Conservation (phyloP, 1,140 invertebrate genomes). For the Heterodera schachtii region DNA sequence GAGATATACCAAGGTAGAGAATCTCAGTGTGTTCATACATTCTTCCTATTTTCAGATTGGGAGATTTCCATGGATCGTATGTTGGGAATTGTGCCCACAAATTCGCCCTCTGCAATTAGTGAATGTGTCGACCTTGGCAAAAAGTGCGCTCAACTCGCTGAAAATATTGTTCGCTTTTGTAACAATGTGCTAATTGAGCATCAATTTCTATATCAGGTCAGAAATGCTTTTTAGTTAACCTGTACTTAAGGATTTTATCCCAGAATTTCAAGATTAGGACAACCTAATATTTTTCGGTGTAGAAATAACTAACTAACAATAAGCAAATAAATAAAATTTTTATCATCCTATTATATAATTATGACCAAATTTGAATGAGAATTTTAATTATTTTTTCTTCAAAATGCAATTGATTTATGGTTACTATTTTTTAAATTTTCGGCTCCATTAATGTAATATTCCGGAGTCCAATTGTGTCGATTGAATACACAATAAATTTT, state of each 20-base stretch:
- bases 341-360: no score
- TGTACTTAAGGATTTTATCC: no score
- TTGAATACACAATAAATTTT: background rate
- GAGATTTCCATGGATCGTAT: slow-evolving; percentile 33
- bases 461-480: no score
- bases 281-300: no score
- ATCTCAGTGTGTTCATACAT: background rate
- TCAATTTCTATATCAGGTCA: slow-evolving; percentile 43
- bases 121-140: slow-evolving; percentile 39
- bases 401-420: no score
- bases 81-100: slow-evolving; percentile 11
- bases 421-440: no score
- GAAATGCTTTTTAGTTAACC: background rate
- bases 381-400: no score
- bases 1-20: slow-evolving; percentile 40
- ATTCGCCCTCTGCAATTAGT: slow-evolving; percentile 16
- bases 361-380: no score
- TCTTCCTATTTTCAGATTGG: slow-evolving; percentile 32
- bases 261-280: no score
- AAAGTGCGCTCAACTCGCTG: slow-evolving; percentile 35
- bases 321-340: no score
- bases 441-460: no score
- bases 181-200: slow-evolving; percentile 44
- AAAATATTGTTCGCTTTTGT: slow-evolving; percentile 44
- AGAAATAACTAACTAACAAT: no score